These are phyloP conservation scores for Amblyjoppa proteus DNA, from an alignment of 2,888 invertebrate species.

Conservation along the genomic window DNA sequence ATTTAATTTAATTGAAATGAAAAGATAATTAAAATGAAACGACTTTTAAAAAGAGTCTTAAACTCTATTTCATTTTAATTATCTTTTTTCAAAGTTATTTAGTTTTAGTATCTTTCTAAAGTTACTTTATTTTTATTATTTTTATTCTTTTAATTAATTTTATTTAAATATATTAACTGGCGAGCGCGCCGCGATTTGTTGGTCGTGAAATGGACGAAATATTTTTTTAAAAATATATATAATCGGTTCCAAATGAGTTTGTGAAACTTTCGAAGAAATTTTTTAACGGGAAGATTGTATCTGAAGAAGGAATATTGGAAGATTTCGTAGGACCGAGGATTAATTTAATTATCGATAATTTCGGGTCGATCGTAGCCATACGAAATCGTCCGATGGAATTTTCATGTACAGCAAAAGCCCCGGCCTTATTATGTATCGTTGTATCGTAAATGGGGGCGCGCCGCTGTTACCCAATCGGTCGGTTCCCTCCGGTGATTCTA, in stretches of 20 bases:
- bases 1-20: no score
- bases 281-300: neutral
- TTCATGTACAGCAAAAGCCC: neutral
- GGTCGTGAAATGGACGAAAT: no score
- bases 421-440: constrained; percentile 8
- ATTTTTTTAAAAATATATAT: no score
- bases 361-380: neutral
- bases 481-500: neutral
- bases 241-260: neutral
- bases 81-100: no score
- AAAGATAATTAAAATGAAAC: no score
- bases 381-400: neutral
- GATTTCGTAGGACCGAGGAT: neutral
- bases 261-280: neutral
- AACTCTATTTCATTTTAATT: no score
- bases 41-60: no score
- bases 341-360: constrained; percentile 1
- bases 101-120: no score
- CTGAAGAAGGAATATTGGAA: neutral
- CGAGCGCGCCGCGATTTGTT: no score
- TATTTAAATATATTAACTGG: no score
- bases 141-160: no score
- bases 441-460: constrained; percentile 17
- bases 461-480: constrained; percentile 17
- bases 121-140: no score